Evolutionary conservation across 2,113 vertebrate species (phyloP).

Genomic region (Halcyon senegalensis): DNA sequence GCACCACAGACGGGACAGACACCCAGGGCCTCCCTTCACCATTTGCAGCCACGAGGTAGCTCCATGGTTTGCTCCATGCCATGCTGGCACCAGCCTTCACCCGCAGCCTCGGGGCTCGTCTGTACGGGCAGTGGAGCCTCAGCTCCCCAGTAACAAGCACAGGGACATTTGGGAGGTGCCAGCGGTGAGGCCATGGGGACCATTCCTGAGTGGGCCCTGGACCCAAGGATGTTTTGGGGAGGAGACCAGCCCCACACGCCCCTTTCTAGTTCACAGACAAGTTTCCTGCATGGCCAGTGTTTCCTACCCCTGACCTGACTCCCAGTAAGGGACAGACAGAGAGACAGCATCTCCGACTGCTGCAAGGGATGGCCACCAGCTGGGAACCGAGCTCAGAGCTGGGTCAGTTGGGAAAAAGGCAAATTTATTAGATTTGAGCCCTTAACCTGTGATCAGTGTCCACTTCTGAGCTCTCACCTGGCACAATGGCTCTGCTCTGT

Average conservation of each 20-base stretch:
- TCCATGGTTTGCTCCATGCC: neutral
- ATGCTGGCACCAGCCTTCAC: neutral
- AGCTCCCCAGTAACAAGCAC: neutral
- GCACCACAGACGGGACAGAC: neutral
- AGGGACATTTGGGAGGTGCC: neutral
- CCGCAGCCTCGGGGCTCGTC: neutral
- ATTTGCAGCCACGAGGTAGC: neutral
- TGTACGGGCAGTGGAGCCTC: neutral
- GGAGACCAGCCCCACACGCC: neutral
- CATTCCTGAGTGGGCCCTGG: neutral
- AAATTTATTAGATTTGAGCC: neutral
- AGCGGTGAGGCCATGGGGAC: neutral
- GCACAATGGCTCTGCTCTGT: neutral
- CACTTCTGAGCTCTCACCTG: neutral
- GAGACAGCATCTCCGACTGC: neutral
- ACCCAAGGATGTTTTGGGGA: neutral
- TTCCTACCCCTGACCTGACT: neutral
- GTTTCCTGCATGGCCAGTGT: neutral
- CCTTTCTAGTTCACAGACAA: neutral
- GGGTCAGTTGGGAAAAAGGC: neutral
- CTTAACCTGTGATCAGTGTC: accelerated
- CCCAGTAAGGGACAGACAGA: neutral
- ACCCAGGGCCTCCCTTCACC: neutral
- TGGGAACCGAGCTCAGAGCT: neutral
- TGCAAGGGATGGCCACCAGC: accelerated